These are phyloP conservation scores for Eurytoma californica DNA, from an alignment of 2,888 invertebrate genomes.

Conservation along the genomic window DNA sequence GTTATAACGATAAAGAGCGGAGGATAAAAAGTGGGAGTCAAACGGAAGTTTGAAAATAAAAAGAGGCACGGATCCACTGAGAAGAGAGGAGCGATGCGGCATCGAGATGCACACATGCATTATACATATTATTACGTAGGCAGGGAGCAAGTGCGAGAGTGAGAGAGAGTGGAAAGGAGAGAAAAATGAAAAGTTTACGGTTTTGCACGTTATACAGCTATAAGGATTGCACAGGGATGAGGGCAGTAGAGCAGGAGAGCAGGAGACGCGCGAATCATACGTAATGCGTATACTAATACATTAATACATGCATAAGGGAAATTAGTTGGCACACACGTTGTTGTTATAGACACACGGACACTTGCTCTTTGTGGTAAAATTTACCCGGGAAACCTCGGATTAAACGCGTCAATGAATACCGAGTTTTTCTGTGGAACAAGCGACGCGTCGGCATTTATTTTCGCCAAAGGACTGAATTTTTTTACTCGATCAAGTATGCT, in stretches of 20 bases:
- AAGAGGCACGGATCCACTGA: too few relatives aligned
- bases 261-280: constrained; percentile 39
- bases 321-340: constrained; percentile 32
- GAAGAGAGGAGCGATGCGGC: neutral
- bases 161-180: neutral
- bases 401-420: neutral
- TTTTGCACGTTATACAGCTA: constrained; percentile 46
- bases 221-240: neutral
- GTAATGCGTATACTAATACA: constrained; percentile 43
- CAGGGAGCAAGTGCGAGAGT: too few relatives aligned
- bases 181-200: constrained; percentile 23
- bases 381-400: too few relatives aligned
- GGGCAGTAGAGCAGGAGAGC: constrained; percentile 2
- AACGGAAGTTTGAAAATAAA: too few relatives aligned
- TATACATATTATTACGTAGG: constrained; percentile 11
- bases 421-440: constrained; percentile 2
- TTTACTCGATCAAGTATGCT: too few relatives aligned
- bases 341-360: constrained; percentile 22
- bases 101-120: neutral
- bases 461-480: too few relatives aligned
- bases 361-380: constrained; percentile 13
- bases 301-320: constrained; percentile 13
- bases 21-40: too few relatives aligned
- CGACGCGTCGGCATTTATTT: neutral
- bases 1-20: neutral